phyloP scores from a whole-genome alignment of 2,888 invertebrate species.

The Furcula furcula region DNA sequence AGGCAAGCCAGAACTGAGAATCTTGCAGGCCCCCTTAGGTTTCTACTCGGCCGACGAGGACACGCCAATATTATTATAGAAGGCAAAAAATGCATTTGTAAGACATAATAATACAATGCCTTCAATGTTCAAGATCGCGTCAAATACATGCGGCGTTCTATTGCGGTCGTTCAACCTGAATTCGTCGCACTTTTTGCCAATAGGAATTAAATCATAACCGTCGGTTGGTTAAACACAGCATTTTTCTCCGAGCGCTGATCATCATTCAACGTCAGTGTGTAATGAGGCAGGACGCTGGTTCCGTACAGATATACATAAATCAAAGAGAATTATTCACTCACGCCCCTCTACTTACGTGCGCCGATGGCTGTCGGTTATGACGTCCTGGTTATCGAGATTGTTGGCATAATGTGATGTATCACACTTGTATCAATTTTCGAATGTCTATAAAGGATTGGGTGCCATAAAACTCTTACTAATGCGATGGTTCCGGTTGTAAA shows the following conservation, averaged over 20 bases:
- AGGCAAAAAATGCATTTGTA: no score
- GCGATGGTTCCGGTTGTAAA: no score
- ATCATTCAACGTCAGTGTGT: slow-evolving; percentile 72
- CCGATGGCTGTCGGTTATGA: slow-evolving; percentile 37
- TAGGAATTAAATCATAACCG: slow-evolving; percentile 64
- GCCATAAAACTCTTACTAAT: no score
- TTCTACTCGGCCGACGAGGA: no score
- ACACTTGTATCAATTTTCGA: neutral
- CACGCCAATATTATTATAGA: no score
- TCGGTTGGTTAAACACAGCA: slow-evolving; percentile 59
- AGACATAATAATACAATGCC: no score
- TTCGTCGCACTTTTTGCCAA: slow-evolving; percentile 46
- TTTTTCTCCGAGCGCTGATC: slow-evolving; percentile 60
- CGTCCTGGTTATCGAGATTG: slow-evolving; percentile 1
- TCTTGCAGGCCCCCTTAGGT: no score
- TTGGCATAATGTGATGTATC: neutral
- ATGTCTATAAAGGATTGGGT: no score
- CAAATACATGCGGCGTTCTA: slow-evolving; percentile 1
- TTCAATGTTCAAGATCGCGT: no score
- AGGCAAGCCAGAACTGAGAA: no score
- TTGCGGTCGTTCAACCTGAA: slow-evolving; percentile 31
- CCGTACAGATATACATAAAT: slow-evolving; percentile 57
- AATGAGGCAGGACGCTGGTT: slow-evolving; percentile 63
- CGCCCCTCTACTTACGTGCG: slow-evolving; percentile 53
- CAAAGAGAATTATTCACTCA: slow-evolving; percentile 65